Base-by-base conservation (phyloP, 2,888 invertebrate species). In the Phalera bucephala region DNA sequence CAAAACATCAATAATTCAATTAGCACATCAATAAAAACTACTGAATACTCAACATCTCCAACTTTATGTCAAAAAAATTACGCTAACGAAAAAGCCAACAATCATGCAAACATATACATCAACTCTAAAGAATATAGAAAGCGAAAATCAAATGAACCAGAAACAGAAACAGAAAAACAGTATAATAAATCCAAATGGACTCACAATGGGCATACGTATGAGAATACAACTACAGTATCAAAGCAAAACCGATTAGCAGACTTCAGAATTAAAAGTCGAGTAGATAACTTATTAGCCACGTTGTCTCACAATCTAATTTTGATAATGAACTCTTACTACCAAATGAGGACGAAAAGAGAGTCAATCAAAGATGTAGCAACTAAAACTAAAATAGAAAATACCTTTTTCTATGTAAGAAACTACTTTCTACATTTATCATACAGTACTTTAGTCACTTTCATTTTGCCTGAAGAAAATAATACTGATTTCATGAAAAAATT, bases 391-490 rank as follows among this genome's bases (percentile, higher is more conserved):
- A 35, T 36, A 12, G 8, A 19, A 46, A 1, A 33, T 9, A 14
- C 27, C 15, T 71, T 43, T 43, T 11, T 20, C 2, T 15, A 34
- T 11, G 32, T 49, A 1, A 75, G 67, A 51, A 9, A 25, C 1
- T 47, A 65, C 33, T 62, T 55, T 35, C 79, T 64, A 40, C 51
- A 61, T 32, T 33, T 65, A n/a, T 67, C 73, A 0, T 76, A 62
- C 37, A 42, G 38, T 12, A 46, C 59, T 1, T 45, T 70, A 14
- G 31, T 51, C 12, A 45, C 52, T 26, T 33, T 75, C 20, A 52
- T 80, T 33, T 26, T 80, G 36, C 65, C 67, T 1, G 62, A 58
- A 45, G 60, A 67, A 44, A 51, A 59, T n/a, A 64, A 71, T 33
- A 7, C 23, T 12, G 8, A 0, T 7, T 73, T 78, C 38, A 44